Evolutionary conservation across 2,888 invertebrate genomes (phyloP), one percentile per base, ranked within the genome.

Genomic region (Teinopalpus imperialis): DNA sequence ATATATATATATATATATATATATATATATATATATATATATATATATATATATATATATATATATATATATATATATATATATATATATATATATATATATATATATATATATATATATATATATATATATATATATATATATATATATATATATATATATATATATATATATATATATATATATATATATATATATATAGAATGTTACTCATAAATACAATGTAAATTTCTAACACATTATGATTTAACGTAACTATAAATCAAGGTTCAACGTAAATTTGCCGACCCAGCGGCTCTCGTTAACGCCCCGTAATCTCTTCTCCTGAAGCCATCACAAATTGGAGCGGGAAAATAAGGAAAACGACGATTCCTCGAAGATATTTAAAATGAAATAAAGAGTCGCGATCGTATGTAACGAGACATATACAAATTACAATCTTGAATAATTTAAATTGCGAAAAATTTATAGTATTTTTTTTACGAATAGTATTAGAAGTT

Each of bases 241-340:
- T 10, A 4, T 9, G 7, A 8, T 35, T 34, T 21, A 9, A 9
- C 26, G 10, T 16, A 14, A 13, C 29, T 26, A 35, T 43, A 43
- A 43, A 35, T 35, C 10, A 8, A 14, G 12, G n/a, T 23, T 9
- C 29, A 5, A 29, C 26, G 29, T 35, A 35, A 43, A 43, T 13
- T 14, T 20, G 3, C 20, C 27, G 20, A 43, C 32, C 32, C 24
- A 26, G 1, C 16, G n/a, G 14, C 32, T 6, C 2, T 12, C 16
- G 24, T 32, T 16, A 12, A 21, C 14, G 12, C 9, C 2, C 14
- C 20, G 31, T 41, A 16, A 41, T 24, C 20, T 14, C 14, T 31
- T 41, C 31, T 14, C 14, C 10, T 14, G 40, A 31, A 40, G 16
- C 20, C 3, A 21, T 29, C 13, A 3, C 1, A n/a, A 24, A 6